Evolutionary conservation across 2,113 vertebrate species (phyloP), one percentile per base, ranked within the genome.

Genomic region (Xyrauchen texanus): DNA sequence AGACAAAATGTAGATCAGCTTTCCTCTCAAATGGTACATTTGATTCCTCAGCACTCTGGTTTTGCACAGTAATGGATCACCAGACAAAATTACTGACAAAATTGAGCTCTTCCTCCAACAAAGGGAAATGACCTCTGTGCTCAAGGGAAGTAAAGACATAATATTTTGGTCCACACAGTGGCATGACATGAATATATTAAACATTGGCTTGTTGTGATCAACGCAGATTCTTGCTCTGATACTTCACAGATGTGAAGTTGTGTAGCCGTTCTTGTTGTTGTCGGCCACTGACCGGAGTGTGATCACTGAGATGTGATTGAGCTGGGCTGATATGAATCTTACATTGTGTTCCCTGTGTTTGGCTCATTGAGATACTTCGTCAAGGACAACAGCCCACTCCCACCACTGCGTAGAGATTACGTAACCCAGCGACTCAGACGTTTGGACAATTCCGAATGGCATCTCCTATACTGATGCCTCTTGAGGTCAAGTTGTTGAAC

Each of bases 81-180:
- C 21, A 34, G 21, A 34, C 82, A 79, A 85, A 81, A 87, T 86
- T 85, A 67, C 81, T 77, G 86, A 68, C 79, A 79, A 92, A 93
- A 92, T 92, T 81, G 86, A 81, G 86, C 87, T 88, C 87, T 92
- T 93, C 92, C 92, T 91, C 78, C 82, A 60, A 45, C 76, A 64
- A 81, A 84, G 88, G 90, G 87, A 91, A 90, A 88, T 89, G 87
- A 87, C 84, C 83, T 81, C 46, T 3, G 69, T 60, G 52, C 87
- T 84, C 84, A 16, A 51, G 88, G 88, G 86, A 89, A 64, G 83
- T 13, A 51, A 65, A 80, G 61, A 83, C 61, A 3, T 34, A 34
- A 34, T 57, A 60, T 42, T 82, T 21, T 21, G 49, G 67, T 83
- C 62, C 57, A n/a, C 66, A 81, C 47, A 73, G 69, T 69, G 61